Evolutionary conservation across 2,797 vertebrate species (phyloP), one percentile per base, ranked within the genome.

Genomic region (Sternarchorhynchus goeldii): DNA sequence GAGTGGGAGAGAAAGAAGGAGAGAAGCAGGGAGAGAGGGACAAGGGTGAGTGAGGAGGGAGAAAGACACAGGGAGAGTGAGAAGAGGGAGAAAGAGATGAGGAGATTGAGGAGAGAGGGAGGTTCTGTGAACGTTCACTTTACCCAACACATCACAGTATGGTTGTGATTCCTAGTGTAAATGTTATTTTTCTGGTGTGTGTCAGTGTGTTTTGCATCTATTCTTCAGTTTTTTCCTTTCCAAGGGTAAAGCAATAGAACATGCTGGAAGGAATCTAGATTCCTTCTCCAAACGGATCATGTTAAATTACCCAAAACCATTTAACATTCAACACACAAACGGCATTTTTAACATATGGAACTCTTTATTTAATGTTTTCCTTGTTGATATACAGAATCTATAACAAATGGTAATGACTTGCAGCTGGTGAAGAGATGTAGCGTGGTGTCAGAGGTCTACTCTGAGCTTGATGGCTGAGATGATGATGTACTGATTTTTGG

Each of bases 391-490:
- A 94, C 93, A 95, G 95, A 95, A 95, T 95, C 89, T 94, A 89
- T 95, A 95, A 95, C 93, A 95, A 95, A 95, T 93, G 92, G 88
- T 96, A 97, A 97, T 96, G 91, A 91, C 88, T 96, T 91, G 87
- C 96, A 97, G 95, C 95, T 96, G 96, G 90, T 85, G 89, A 79
- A 68, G 50, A 90, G 89, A 92, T 90, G 88, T 92, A 90, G 92
- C 91, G 76, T 88, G 87, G 89, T 92, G 93, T 94, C 88, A 89
- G 90, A 85, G 89, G 87, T 93, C 92, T 91, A 91, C 89, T 80
- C 85, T 91, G 88, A 89, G 93, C 92, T 92, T 94, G 92, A 89
- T 87, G 57, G 88, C 92, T 90, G 85, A 87, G 84, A 83, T 78
- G 84, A 78, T 82, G 79, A 77, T 80, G 77, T 76, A 78, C 80